Evolutionary conservation across 2,888 invertebrate species (phyloP).

Genomic region (Heliconius ethilla): DNA sequence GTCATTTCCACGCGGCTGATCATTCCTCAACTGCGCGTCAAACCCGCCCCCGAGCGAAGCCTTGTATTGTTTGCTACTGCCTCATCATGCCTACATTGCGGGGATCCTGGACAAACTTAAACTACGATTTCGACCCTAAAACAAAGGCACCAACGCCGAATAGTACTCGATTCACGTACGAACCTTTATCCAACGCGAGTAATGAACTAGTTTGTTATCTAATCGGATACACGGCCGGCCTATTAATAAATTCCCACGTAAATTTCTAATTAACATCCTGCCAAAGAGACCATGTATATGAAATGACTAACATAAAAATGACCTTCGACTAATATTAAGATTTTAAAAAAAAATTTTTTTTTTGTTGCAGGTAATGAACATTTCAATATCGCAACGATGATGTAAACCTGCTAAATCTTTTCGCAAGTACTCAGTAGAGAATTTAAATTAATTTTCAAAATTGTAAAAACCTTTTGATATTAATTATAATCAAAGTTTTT

Average conservation of each 20-base stretch:
- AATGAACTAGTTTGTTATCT: slow-evolving; percentile 82
- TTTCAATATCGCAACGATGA: slow-evolving; percentile 28
- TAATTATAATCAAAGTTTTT: too few species aligned
- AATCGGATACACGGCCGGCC: slow-evolving; percentile 77
- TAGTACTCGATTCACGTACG: slow-evolving; percentile 35
- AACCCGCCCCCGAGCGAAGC: slow-evolving; percentile 71
- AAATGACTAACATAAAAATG: slow-evolving; percentile 32
- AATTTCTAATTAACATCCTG: slow-evolving; percentile 80
- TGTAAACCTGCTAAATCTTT: too few species aligned
- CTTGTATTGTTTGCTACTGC: slow-evolving; percentile 78
- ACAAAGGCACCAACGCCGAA: slow-evolving; percentile 55
- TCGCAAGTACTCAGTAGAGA: too few species aligned
- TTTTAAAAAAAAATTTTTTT: slow-evolving; percentile 48
- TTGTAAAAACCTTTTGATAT: too few species aligned
- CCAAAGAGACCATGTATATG: slow-evolving; percentile 31
- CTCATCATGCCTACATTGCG: slow-evolving; percentile 65
- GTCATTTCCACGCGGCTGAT: slow-evolving; percentile 80
- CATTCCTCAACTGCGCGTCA: slow-evolving; percentile 80
- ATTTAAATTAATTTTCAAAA: too few species aligned
- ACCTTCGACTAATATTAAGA: slow-evolving; percentile 18
- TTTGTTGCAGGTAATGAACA: slow-evolving; percentile 74
- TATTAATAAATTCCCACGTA: slow-evolving; percentile 80
- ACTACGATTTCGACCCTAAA: slow-evolving; percentile 60
- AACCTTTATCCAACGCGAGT: slow-evolving; percentile 68
- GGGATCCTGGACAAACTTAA: slow-evolving; percentile 55